Evolutionary conservation across 1,140 invertebrate species (phyloP).

Genomic region (Lasioglossum baleicum): DNA sequence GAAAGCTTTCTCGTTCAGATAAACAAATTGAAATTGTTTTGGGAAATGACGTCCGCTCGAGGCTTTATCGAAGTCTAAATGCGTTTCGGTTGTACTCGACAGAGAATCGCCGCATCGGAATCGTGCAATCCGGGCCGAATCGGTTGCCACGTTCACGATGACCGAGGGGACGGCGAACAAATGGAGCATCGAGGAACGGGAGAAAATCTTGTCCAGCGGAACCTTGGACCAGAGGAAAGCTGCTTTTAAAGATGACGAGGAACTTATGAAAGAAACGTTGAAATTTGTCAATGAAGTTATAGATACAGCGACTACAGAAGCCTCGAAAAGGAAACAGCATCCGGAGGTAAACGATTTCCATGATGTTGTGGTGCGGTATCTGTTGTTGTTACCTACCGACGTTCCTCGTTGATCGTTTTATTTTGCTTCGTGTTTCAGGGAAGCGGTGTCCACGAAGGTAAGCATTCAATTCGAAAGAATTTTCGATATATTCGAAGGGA

Average conservation of each 20-base stretch:
- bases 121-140: not conserved
- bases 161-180: not conserved
- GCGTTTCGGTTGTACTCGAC: not conserved
- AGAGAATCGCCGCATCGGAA: not conserved
- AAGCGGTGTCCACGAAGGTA: conserved; percentile 68
- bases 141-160: not conserved
- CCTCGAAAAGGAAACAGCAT: conserved; percentile 70
- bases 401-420: not conserved
- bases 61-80: not conserved
- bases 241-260: conserved; percentile 76
- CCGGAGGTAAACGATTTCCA: conserved; percentile 62
- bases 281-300: conserved; percentile 77
- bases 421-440: conserved; percentile 67
- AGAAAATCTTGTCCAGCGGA: conserved; percentile 67
- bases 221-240: conserved; percentile 74
- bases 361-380: not conserved
- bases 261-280: conserved; percentile 76
- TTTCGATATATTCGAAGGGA: not conserved
- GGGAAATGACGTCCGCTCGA: no score
- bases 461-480: conserved; percentile 7
- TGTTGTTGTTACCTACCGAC: not conserved
- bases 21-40: not conserved
- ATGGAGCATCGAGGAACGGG: conserved; percentile 70
- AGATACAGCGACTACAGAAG: conserved; percentile 73
- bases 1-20: no score